Percentiles rank a stretch among this genome's conserved stretches.
phyloP scores from a whole-genome alignment of 1,140 invertebrate genomes.

The Geopemphigus sp. region DNA sequence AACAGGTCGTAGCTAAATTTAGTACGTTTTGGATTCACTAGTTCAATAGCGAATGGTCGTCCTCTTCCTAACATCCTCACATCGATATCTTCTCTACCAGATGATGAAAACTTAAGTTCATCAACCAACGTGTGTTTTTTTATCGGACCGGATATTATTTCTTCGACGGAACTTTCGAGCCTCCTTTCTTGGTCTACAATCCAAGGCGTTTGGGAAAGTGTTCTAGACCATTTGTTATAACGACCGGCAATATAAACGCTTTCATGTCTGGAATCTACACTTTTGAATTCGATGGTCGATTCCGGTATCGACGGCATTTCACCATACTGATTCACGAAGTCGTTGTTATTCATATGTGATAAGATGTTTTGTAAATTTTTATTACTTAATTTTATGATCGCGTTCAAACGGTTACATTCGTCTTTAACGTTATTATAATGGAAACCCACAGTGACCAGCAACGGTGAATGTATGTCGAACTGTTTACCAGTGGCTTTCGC shows the following conservation, averaged over 20 bases:
- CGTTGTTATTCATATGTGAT: constrained; percentile 19
- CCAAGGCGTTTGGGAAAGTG: constrained; percentile 93
- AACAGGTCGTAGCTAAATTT: constrained; percentile 61
- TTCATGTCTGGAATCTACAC: constrained; percentile 50
- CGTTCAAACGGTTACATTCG: constrained; percentile 63
- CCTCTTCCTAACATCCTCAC: constrained; percentile 84
- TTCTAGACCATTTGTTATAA: constrained; percentile 84
- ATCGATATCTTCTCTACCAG: constrained; percentile 93
- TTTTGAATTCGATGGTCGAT: constrained; percentile 47
- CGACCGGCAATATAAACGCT: constrained; percentile 60
- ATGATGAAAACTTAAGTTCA: constrained; percentile 75
- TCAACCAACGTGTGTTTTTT: constrained; percentile 60
- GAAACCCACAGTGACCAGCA: constrained; percentile 60
- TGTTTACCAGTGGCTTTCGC: constrained; percentile 56
- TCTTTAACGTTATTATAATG: constrained; percentile 58
- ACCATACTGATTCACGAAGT: constrained; percentile 47
- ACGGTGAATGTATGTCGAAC: constrained; percentile 58
- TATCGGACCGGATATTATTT: constrained; percentile 73
- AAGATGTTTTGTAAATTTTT: constrained; percentile 54
- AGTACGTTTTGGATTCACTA: constrained; percentile 66
- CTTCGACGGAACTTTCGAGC: constrained; percentile 84
- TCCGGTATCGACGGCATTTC: constrained; percentile 40
- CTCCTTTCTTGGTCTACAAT: constrained; percentile 77
- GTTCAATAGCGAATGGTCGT: constrained; percentile 81
- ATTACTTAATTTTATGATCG: constrained; percentile 63